phyloP scores from a whole-genome alignment of 1,140 invertebrate species.

The Drosophila persimilis region DNA sequence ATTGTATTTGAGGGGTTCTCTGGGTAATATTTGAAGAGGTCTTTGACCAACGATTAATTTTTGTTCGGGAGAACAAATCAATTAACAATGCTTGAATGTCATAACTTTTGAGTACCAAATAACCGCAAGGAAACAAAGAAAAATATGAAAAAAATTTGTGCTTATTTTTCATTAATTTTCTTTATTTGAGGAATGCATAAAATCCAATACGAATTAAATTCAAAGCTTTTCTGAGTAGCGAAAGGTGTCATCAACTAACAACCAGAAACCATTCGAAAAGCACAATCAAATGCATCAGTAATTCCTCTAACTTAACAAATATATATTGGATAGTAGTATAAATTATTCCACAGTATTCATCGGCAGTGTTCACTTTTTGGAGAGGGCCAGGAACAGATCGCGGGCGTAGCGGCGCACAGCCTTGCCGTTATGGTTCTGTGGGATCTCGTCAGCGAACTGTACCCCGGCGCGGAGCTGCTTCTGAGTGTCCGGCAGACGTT shows the following conservation, averaged over 20 bases:
- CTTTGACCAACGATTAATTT: background rate
- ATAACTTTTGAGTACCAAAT: too few relatives aligned
- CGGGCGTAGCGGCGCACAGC: conserved; percentile 84
- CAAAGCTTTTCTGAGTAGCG: background rate
- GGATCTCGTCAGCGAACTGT: conserved; percentile 85
- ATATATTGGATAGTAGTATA: conserved; percentile 2
- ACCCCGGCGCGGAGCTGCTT: conserved; percentile 85
- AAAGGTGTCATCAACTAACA: background rate
- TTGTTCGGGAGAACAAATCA: background rate
- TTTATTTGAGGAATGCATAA: conserved; percentile 14
- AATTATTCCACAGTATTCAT: conserved; percentile 3
- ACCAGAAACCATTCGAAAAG: background rate
- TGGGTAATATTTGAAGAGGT: background rate
- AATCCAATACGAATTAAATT: too few relatives aligned
- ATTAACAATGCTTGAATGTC: background rate
- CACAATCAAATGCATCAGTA: background rate
- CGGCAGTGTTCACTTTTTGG: conserved; percentile 23
- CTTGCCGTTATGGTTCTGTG: conserved; percentile 87
- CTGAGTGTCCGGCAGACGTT: conserved; percentile 75
- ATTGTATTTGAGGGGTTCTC: conserved; percentile 33
- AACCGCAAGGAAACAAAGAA: too few relatives aligned
- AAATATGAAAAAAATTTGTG: too few relatives aligned
- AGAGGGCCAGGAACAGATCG: conserved; percentile 59
- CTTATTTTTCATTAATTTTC: conserved; percentile 4
- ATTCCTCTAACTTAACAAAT: conserved; percentile 23